A percentile compares a stretch with the other conserved stretches of the same genome.
Evolutionary conservation across 1,140 invertebrate species (phyloP).

Genomic region (Saccostrea echinata): DNA sequence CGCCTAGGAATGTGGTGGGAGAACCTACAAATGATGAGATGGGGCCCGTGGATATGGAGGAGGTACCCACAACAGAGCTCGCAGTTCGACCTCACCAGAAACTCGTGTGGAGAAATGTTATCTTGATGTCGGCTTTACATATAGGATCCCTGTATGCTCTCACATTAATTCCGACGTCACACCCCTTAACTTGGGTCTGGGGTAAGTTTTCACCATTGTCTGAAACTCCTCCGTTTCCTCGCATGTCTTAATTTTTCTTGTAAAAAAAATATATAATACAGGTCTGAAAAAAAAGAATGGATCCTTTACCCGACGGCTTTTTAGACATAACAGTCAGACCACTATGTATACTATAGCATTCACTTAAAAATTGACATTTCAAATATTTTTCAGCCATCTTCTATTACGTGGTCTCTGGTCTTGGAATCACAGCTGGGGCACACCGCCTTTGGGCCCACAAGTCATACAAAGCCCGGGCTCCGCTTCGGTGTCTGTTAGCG

Average conservation of each 20-base stretch:
- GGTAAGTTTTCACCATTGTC: conserved; percentile 84
- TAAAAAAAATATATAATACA: no score
- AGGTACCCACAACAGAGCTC: background rate
- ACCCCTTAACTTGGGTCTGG: conserved; percentile 87
- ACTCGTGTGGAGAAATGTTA: conserved; percentile 96
- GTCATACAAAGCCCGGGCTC: conserved; percentile 95
- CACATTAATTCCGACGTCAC: conserved; percentile 90
- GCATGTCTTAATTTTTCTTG: no score
- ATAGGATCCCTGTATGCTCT: conserved; percentile 90
- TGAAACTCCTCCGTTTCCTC: no score
- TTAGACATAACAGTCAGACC: no score
- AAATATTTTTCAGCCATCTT: conserved; percentile 63
- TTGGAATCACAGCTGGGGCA: conserved; percentile 93
- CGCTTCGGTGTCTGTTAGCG: conserved; percentile 88
- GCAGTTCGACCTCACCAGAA: background rate
- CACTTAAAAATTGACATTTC: background rate
- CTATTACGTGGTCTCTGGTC: conserved; percentile 85
- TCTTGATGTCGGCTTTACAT: conserved; percentile 92
- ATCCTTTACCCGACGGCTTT: no score
- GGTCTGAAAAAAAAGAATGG: no score
- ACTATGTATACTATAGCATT: no score
- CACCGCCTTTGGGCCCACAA: conserved; percentile 96
- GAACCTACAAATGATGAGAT: background rate
- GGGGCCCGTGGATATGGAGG: background rate
- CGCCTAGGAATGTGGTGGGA: background rate